phyloP scores from a whole-genome alignment of 2,888 invertebrate genomes.

The Polydrusus pterygomalis region DNA sequence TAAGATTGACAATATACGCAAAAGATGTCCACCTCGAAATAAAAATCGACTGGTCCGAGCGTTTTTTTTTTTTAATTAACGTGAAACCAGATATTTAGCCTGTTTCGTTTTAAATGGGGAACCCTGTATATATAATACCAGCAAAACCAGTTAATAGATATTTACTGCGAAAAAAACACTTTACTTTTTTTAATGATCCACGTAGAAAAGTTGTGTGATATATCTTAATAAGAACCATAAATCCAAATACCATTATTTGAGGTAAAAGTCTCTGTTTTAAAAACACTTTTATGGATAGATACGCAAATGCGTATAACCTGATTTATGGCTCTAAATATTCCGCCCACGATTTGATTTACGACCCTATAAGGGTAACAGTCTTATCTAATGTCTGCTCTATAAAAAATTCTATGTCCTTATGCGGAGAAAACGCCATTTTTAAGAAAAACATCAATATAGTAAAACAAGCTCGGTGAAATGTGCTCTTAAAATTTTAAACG shows the following conservation, averaged over 20 bases:
- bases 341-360: constrained; percentile 25
- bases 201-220: not conserved
- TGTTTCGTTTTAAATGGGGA: too few species aligned
- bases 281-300: constrained; percentile 15
- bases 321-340: constrained; percentile 19
- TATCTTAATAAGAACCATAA: constrained; percentile 6
- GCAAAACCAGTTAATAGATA: too few species aligned
- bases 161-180: not conserved
- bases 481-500: not conserved
- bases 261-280: constrained; percentile 14
- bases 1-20: too few species aligned
- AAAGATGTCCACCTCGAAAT: too few species aligned
- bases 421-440: constrained; percentile 4
- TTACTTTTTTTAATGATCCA: not conserved
- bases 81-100: too few species aligned
- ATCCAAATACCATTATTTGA: constrained; percentile 11
- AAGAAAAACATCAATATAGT: constrained; percentile 15
- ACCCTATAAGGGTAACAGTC: constrained; percentile 18
- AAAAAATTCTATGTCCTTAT: constrained; percentile 20
- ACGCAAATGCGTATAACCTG: constrained; percentile 20
- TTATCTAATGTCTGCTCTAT: constrained; percentile 21
- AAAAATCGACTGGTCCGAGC: too few species aligned
- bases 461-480: not conserved
- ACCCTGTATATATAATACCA: too few species aligned
- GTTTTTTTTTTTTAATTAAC: too few species aligned